Evolutionary conservation across 1,140 invertebrate genomes (phyloP), one percentile per base, ranked within the genome.

Genomic region (Whitmania pigra): DNA sequence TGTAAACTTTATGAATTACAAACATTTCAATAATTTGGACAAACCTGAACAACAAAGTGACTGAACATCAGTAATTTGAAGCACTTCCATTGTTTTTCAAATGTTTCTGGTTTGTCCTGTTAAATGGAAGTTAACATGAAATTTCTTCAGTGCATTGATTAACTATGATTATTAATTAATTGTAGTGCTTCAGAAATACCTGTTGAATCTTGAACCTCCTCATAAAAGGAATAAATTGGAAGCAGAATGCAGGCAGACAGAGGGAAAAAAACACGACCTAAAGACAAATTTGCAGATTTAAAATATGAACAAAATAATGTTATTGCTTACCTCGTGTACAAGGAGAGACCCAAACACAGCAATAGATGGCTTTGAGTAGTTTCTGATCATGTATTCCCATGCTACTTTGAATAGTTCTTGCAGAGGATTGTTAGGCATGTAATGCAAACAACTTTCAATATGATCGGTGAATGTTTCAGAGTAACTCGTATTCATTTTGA

Each of bases 161-260:
- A n/a, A 40, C 49, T 17, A 2, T 43, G 4, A 70, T 43, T 43
- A 70, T 22, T 22, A 18, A 67, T 22, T 27, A 31, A 67, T 27
- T 22, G 2, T 31, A 27, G 29, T 1, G 55, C 55, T 31, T 20
- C 20, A 27, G 29, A 71, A 63, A 75, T 74, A 79, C 78, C 67
- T 71, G 6, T 73, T 80, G 79, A 36, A 80, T 79, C 69, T 80
- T 80, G 74, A 78, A 80, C 68, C 76, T 74, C 55, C 71, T 70
- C 78, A 80, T 78, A 67, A 77, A 79, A 15, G 79, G 79, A 25
- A 80, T 53, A 70, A 80, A 80, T 74, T 80, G 79, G 72, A 79
- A 80, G 29, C 79, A 63, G 67, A 79, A 80, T 5, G 75, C 75
- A 20, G 79, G 79, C 13, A 78, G 49, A 71, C 79, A 80, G 53